These are phyloP conservation scores for Syngnathoides biaculeatus DNA, from an alignment of 2,113 vertebrate species.

Conservation along the genomic window DNA sequence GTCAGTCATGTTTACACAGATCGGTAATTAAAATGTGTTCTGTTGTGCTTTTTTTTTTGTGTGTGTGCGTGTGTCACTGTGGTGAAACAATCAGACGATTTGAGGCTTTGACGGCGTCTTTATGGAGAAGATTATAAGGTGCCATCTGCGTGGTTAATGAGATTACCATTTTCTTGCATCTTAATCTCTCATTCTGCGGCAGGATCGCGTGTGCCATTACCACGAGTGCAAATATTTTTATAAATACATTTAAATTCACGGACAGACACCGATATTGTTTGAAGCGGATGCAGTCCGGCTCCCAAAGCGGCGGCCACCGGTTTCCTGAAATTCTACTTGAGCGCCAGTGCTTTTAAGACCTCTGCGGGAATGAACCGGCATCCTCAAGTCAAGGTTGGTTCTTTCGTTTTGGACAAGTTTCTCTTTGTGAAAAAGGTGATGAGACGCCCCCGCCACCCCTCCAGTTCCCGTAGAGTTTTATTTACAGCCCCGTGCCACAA, in stretches of 20 bases:
- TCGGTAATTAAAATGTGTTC: neutral
- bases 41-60: neutral
- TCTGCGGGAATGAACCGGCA: constrained; percentile 55
- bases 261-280: no score
- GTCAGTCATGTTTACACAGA: neutral
- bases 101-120: no score
- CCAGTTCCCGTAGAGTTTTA: constrained; percentile 48
- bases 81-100: neutral
- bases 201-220: neutral
- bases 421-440: constrained; percentile 55
- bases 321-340: no score
- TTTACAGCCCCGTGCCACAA: constrained; percentile 47
- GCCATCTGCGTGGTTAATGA: no score
- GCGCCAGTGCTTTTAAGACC: neutral
- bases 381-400: constrained; percentile 66
- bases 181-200: no score
- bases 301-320: no score
- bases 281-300: neutral
- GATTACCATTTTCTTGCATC: no score
- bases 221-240: neutral
- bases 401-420: constrained; percentile 59
- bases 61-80: neutral
- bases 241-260: no score
- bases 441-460: constrained; percentile 31
- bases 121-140: constrained; percentile 8